Base-by-base conservation (phyloP, 1,140 invertebrate species). In the Melipona quadrifasciata region DNA sequence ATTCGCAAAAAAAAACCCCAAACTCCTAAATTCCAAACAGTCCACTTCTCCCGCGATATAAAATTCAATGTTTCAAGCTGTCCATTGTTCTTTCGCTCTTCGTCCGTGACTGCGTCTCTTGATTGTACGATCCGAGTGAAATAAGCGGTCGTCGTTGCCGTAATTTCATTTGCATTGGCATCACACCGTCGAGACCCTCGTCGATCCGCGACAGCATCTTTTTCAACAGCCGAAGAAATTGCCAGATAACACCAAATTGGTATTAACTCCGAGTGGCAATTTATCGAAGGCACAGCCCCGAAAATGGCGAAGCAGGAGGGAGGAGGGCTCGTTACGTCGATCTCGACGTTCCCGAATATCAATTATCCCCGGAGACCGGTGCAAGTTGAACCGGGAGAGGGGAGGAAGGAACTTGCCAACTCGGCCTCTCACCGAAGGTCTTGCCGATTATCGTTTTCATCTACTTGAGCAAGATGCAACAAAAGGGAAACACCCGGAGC, bases 401-500 rank as follows among this genome's bases (percentile, higher is more conserved):
- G 31, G 2, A 57, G 24, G 24, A 1, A 82, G 57, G 8, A 73
- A 55, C 19, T 76, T 81, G 67, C 21, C 82, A 80, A 71, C 58
- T 47, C 61, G 72, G 77, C 61, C 71, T 72, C 34, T 72, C 77
- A 34, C 39, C 39, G 39, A 10, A 80, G 67, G n/a, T 87, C 82
- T 68, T 82, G 58, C n/a, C 72, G 78, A 85, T 86, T 84, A 88
- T 87, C 82, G 77, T 58, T 80, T 88, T 77, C 61, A 73, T 83
- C 77, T 55, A 34, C 47, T 19, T 67, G 31, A 58, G 57, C 51
- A 82, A 34, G 64, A 19, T 17, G 51, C 21, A 57, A 47, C 57
- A 67, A 82, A 67, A 27, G 47, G 47, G 31, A 17, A 16, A 47
- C 61, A 27, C 16, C 68, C 6, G 39, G 8, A 51, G 17, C 8